Evolutionary conservation across 1,140 invertebrate species (phyloP), one percentile per base, ranked within the genome.

Genomic region (Zaprionus taronus): DNA sequence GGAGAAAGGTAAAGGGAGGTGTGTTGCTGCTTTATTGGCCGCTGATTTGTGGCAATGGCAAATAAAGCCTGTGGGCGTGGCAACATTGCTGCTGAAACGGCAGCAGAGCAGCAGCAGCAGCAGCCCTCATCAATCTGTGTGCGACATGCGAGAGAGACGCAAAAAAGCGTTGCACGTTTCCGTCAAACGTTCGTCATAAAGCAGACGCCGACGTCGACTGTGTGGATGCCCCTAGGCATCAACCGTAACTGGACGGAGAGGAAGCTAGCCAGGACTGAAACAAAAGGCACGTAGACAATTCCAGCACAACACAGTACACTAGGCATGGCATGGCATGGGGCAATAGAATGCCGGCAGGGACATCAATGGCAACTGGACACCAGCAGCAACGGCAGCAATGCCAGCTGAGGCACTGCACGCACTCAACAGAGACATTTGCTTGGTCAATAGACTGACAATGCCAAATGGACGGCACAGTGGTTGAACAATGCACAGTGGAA

Each of bases 41-140:
- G 75, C 84, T 83, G 84, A 87, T 89, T 89, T 84, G 81, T 73
- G 84, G 85, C 81, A 75, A 90, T 71, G 68, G 71, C 63, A 90
- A 83, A 87, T 73, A 87, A 84, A 84, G 79, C 66, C 71, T 56
- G 26, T 72, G 77, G 84, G 83, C 70, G 80, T 83, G 83, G 83
- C 55, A 38, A 65, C 64, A 53, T 55, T 34, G 56, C 72, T 60
- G 68, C 53, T 41, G 66, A 31, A 31, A 31, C 7, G 28, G 5
- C 26, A 28, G 26, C 26, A 28, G 28, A 31, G 47, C 66, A 60
- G 38, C 53, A 41, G 66, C 66, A 60, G 49, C 53, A 41, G 66
- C 36, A 83, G 82, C 79, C 83, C 87, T 89, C 83, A 86, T 87
- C 80, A 69, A 84, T 80, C 77, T 79, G 71, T 20, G 38, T 47